Percentiles rank a stretch among this genome's conserved stretches.
These are phyloP conservation scores for Pristiophorus japonicus DNA, from an alignment of 2,113 vertebrate genomes.

Conservation along the genomic window DNA sequence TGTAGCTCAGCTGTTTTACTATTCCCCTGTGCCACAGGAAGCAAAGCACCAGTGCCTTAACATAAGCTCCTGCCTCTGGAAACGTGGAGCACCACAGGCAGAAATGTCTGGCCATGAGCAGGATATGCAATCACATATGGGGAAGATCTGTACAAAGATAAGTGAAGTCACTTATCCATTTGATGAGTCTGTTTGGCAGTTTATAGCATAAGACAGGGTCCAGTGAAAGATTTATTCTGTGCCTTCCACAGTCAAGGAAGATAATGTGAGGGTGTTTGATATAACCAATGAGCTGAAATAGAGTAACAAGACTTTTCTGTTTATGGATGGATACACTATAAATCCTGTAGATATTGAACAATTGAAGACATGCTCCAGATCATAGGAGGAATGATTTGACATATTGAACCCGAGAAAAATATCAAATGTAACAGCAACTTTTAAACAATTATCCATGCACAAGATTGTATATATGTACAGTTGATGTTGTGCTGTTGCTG, in stretches of 20 bases:
- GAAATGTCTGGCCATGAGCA: not conserved
- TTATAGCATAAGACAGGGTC: not conserved
- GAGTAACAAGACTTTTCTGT: not conserved
- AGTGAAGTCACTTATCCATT: not conserved
- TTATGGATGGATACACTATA: not conserved
- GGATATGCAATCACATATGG: too few species aligned
- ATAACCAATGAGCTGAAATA: not conserved
- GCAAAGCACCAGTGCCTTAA: not conserved
- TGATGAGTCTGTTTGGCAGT: not conserved
- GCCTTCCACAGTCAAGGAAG: not conserved
- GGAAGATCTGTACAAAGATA: not conserved
- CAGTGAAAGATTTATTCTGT: not conserved
- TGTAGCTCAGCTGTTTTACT: not conserved
- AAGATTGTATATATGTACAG: not conserved
- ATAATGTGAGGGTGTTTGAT: not conserved
- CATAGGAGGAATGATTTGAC: not conserved
- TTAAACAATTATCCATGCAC: not conserved
- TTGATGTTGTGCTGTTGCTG: not conserved
- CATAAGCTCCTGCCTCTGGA: not conserved
- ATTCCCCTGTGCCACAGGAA: not conserved
- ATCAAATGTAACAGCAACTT: not conserved
- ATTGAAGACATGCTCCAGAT: not conserved
- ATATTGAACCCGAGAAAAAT: not conserved
- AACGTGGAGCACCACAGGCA: not conserved
- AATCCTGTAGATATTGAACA: not conserved